These are phyloP conservation scores for Cataglyphis livida DNA, from an alignment of 2,888 invertebrate genomes.

Conservation along the genomic window DNA sequence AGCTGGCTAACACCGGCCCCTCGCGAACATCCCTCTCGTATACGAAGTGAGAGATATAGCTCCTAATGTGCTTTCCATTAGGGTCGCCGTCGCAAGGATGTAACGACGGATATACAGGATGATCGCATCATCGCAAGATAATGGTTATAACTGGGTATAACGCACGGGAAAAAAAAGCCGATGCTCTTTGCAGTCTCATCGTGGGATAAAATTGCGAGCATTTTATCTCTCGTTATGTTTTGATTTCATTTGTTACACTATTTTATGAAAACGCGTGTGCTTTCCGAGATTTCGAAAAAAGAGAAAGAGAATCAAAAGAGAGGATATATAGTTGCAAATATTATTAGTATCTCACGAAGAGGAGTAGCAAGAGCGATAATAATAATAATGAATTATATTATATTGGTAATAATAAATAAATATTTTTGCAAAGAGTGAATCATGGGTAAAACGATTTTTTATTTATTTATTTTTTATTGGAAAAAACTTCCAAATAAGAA, in stretches of 20 bases:
- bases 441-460: not conserved
- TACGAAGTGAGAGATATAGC: conserved; percentile 68
- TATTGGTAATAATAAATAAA: not conserved
- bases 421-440: not conserved
- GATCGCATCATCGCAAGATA: conserved; percentile 45
- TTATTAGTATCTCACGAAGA: not conserved
- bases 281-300: not conserved
- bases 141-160: conserved; percentile 41
- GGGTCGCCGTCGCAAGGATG: conserved; percentile 61
- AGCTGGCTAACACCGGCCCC: conserved; percentile 50
- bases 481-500: not conserved
- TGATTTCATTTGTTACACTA: conserved; percentile 24
- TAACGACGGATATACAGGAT: conserved; percentile 51
- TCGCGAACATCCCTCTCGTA: conserved; percentile 46
- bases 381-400: not conserved
- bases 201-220: conserved; percentile 20
- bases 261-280: conserved; percentile 1
- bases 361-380: too few relatives aligned
- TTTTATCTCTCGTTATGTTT: conserved; percentile 29
- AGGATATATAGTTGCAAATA: not conserved
- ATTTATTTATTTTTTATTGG: not conserved
- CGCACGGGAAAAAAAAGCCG: conserved; percentile 38
- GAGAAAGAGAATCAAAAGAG: not conserved
- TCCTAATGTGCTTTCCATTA: conserved; percentile 80
- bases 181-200: not conserved